phyloP scores from a whole-genome alignment of 2,113 vertebrate genomes.

The Heterotis niloticus region DNA sequence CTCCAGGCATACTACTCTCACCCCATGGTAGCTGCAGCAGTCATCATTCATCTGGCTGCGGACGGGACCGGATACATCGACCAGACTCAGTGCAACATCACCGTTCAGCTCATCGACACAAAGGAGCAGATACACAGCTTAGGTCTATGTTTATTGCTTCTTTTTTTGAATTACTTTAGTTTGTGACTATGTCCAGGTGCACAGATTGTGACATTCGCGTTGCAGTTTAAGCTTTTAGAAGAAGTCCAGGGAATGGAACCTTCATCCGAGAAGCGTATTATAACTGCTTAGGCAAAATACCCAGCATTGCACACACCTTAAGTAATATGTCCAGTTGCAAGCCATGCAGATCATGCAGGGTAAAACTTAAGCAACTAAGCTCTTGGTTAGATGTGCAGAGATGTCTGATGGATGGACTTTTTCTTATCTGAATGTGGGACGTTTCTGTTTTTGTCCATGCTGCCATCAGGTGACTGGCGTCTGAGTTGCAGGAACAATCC shows the following conservation, averaged over 20 bases:
- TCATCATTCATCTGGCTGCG: constrained; percentile 90
- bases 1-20: constrained; percentile 84
- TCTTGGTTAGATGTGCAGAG: not conserved
- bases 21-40: constrained; percentile 91
- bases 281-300: not conserved
- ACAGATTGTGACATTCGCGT: too few species aligned
- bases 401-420: not conserved
- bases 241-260: not conserved
- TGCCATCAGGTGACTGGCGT: constrained; percentile 79
- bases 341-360: too few species aligned
- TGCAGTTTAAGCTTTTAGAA: not conserved
- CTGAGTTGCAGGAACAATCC: constrained; percentile 97
- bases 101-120: constrained; percentile 86
- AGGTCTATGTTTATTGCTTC: constrained; percentile 62
- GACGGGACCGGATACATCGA: constrained; percentile 86
- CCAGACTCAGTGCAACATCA: constrained; percentile 88
- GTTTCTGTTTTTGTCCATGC: constrained; percentile 35
- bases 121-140: constrained; percentile 84
- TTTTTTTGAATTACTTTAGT: not conserved
- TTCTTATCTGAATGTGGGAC: constrained; percentile 18
- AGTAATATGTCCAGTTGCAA: not conserved
- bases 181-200: not conserved
- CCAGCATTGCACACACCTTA: not conserved
- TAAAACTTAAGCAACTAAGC: not conserved
- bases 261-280: not conserved